Base-by-base conservation (phyloP, 2,888 invertebrate species). In the Rhamphomyia laevipes region DNA sequence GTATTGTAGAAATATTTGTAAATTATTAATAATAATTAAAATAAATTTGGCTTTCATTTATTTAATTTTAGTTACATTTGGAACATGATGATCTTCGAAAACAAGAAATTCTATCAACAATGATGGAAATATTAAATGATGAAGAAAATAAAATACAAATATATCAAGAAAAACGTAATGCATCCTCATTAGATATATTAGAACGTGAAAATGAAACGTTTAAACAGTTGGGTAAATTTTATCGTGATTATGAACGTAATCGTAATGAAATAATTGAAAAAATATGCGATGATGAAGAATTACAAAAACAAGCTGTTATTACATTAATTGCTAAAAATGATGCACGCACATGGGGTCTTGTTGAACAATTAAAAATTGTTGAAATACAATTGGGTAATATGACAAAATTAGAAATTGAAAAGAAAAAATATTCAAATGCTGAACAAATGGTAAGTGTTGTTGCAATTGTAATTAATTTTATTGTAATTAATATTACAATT, bases 331-430 rank as follows among this genome's bases (percentile, higher is more conserved):
- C 84, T 66, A 76, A 80, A 60, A 81, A 82, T 53, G 86, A 86
- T 69, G 77, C 84, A 9, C 78, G 81, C 59, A 81, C 80, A 54
- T 85, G 85, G 84, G 82, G 84, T 58, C 72, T 86, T 23, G 76
- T 83, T 56, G 83, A 86, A 63, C 85, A 86, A 73, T 81, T 86
- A 54, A 75, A 77, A 57, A 68, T 85, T 50, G 82, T 86, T 41
- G 84, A 86, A 57, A 72, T 74, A 12, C 82, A 86, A 67, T 69
- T 87, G 56, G 82, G 82, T 17, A 77, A 77, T 49, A 73, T 87
- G 23, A 86, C 86, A 55, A 73, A 76, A 45, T 78, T 84, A 55
- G 86, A 87, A 70, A 74, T 86, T 59, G 81, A 85, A 57, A 78
- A 79, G 58, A 80, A 77, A 58, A 81, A 79, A 65, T 69, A 84